Conservation (phyloP, 2,113 vertebrate species). For the Phrynosoma platyrhinos region DNA sequence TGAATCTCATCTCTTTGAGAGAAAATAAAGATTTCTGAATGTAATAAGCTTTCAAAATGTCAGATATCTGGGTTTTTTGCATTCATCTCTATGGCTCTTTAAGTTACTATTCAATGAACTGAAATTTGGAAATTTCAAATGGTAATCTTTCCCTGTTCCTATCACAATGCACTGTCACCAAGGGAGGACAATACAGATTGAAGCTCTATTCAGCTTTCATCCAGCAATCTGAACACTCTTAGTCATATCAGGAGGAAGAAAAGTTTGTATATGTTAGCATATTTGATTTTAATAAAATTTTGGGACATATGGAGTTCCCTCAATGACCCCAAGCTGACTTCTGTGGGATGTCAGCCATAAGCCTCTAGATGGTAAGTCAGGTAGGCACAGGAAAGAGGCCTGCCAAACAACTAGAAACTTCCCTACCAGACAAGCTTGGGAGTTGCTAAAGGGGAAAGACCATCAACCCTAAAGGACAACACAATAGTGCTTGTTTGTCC, state of each 20-base stretch:
- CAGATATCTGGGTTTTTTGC: neutral
- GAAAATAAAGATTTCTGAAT: constrained; percentile 47
- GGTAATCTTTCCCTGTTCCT: constrained; percentile 4
- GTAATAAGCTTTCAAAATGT: constrained; percentile 40
- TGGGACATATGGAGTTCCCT: too few relatives aligned
- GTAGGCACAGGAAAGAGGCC: too few relatives aligned
- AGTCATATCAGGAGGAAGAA: constrained; percentile 1
- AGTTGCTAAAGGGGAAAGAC: too few relatives aligned
- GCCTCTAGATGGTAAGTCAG: too few relatives aligned
- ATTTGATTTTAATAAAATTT: too few relatives aligned
- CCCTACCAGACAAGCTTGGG: too few relatives aligned
- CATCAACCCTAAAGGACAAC: too few relatives aligned
- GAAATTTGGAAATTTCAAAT: constrained; percentile 25
- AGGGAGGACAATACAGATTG: neutral
- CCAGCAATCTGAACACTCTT: neutral
- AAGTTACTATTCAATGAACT: constrained; percentile 40
- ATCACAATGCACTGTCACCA: neutral
- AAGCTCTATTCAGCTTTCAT: constrained; percentile 3
- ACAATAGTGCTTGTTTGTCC: too few relatives aligned
- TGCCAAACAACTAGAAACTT: too few relatives aligned
- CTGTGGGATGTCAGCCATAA: too few relatives aligned
- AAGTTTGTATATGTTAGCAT: too few relatives aligned
- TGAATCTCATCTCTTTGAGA: constrained; percentile 48
- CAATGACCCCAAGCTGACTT: too few relatives aligned
- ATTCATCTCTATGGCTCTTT: constrained; percentile 26